A percentile compares a stretch with the other conserved stretches of the same genome.
Evolutionary conservation across 2,888 invertebrate genomes (phyloP).

Genomic region (Drosophila pseudotakahashii): DNA sequence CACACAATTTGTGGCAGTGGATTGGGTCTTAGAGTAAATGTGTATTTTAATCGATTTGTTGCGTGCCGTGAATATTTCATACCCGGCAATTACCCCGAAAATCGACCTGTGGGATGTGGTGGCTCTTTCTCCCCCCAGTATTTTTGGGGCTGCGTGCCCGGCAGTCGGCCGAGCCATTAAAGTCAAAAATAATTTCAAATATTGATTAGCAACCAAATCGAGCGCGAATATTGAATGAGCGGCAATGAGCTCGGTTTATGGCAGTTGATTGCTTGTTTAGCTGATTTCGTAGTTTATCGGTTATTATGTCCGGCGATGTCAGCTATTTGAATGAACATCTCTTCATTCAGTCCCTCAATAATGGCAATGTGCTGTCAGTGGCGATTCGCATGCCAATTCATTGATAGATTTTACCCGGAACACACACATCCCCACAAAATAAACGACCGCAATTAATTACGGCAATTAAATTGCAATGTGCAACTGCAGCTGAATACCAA

Average conservation of each 20-base stretch:
- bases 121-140: conserved; percentile 6
- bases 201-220: conserved; percentile 66
- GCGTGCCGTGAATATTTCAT: conserved; percentile 68
- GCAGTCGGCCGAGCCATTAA: conserved; percentile 46
- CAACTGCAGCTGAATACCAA: conserved; percentile 55
- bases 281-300: conserved; percentile 31
- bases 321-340: conserved; percentile 7
- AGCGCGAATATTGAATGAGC: conserved; percentile 26
- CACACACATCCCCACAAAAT: not conserved
- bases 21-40: conserved; percentile 48
- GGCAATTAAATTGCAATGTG: conserved; percentile 72
- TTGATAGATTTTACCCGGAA: conserved; percentile 48
- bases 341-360: conserved; percentile 13
- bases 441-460: conserved; percentile 66
- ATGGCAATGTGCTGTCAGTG: conserved; percentile 17
- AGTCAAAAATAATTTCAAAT: conserved; percentile 70
- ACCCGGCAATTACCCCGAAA: conserved; percentile 54
- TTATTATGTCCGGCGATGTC: conserved; percentile 24
- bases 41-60: conserved; percentile 75
- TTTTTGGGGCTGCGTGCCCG: conserved; percentile 46
- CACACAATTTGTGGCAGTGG: conserved; percentile 6
- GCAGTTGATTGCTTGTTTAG: conserved; percentile 44
- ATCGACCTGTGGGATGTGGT: conserved; percentile 24
- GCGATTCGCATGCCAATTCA: conserved; percentile 49
- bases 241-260: conserved; percentile 11